phyloP scores from a whole-genome alignment of 30 jellyfish, hydroid and myxozoan species.

The Aurelia aurita complex sp. Pacific region DNA sequence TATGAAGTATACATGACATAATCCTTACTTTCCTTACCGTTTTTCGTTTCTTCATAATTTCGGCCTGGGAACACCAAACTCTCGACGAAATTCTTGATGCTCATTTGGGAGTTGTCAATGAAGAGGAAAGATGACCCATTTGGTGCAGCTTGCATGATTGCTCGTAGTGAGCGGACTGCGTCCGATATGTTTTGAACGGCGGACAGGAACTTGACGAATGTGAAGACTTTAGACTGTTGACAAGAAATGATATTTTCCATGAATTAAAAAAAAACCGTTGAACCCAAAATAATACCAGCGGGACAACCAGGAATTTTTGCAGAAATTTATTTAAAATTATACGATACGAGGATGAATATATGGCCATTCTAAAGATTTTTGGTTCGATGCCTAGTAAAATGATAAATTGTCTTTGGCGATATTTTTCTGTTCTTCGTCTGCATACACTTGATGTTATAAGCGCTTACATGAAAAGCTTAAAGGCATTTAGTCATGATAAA shows the following conservation, averaged over 20 bases:
- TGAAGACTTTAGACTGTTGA: slow-evolving; percentile 72
- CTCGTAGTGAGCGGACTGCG: slow-evolving; percentile 64
- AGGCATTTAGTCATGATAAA: too few species aligned
- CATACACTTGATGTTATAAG: too few species aligned
- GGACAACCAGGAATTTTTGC: too few species aligned
- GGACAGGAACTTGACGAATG: slow-evolving; percentile 91
- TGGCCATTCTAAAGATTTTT: too few species aligned
- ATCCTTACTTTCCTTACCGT: slow-evolving; percentile 75
- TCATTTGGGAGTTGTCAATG: slow-evolving; percentile 87
- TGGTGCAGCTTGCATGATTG: slow-evolving; percentile 88
- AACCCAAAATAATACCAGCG: too few species aligned
- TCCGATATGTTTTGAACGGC: slow-evolving; percentile 84
- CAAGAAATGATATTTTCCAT: not conserved
- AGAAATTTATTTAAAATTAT: too few species aligned
- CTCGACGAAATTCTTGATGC: slow-evolving; percentile 86
- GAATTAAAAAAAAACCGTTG: too few species aligned
- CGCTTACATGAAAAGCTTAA: too few species aligned
- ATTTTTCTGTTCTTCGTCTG: too few species aligned
- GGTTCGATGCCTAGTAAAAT: too few species aligned
- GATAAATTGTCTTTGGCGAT: too few species aligned
- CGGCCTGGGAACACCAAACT: slow-evolving; percentile 85
- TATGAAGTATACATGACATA: slow-evolving; percentile 80
- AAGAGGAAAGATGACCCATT: slow-evolving; percentile 87
- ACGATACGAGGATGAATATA: too few species aligned
- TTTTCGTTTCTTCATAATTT: slow-evolving; percentile 49